Evolutionary conservation across 2,797 vertebrate genomes (phyloP).

Genomic region (Platyrinchus mystaceus): DNA sequence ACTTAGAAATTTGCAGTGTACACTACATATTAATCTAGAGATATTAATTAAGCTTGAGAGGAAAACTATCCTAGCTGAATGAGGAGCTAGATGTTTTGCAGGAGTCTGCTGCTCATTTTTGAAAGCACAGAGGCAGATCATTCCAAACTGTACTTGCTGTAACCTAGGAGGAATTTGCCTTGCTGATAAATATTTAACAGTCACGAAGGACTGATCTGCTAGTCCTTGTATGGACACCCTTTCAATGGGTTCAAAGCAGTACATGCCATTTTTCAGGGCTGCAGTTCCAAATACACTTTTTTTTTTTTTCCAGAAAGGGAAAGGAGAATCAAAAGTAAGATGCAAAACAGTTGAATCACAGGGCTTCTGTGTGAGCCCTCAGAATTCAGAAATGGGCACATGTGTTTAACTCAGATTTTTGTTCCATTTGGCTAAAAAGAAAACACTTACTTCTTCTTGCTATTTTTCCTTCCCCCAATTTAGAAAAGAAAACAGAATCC

Average conservation of each 20-base stretch:
- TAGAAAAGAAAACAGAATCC: slow-evolving; percentile 30
- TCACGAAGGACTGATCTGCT: background rate
- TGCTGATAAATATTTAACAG: slow-evolving; percentile 60
- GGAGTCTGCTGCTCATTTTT: slow-evolving; percentile 17
- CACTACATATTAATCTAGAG: background rate
- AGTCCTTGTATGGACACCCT: slow-evolving; percentile 28
- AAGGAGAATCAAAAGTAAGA: slow-evolving; percentile 19
- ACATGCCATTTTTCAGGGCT: slow-evolving; percentile 11
- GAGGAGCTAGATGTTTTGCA: background rate
- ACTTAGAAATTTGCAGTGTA: background rate
- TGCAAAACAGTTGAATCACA: slow-evolving; percentile 8
- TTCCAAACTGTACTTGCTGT: slow-evolving; percentile 47
- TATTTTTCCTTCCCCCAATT: slow-evolving; percentile 25
- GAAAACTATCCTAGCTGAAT: background rate
- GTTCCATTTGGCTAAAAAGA: slow-evolving; percentile 4
- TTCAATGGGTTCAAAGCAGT: slow-evolving; percentile 3
- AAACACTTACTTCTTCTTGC: slow-evolving; percentile 5
- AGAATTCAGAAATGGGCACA: background rate
- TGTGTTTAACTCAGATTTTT: background rate
- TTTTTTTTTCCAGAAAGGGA: background rate
- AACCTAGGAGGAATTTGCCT: slow-evolving; percentile 42
- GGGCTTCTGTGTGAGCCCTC: background rate
- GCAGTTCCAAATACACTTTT: background rate
- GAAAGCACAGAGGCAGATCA: background rate
- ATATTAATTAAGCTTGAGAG: background rate